Evolutionary conservation across 2,797 vertebrate genomes (phyloP).

Genomic region (Tachyglossus aculeatus): DNA sequence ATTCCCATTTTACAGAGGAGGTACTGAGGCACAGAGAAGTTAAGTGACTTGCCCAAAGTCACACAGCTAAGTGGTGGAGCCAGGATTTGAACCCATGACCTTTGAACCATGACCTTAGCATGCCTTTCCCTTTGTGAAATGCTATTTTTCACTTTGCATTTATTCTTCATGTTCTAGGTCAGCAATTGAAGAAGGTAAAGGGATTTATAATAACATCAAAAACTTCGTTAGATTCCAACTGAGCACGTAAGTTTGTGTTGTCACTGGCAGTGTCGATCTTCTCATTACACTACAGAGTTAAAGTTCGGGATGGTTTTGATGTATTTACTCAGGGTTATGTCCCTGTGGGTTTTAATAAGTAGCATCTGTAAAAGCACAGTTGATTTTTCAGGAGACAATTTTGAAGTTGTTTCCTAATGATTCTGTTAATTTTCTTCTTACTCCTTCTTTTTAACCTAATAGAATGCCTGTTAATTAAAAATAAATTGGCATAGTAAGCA

Average conservation of each 20-base stretch:
- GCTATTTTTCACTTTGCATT: constrained; percentile 21
- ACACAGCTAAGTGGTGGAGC: no score
- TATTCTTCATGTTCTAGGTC: constrained; percentile 82
- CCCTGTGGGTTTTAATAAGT: no score
- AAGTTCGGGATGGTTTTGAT: background rate
- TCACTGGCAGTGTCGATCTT: constrained; percentile 1
- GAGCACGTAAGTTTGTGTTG: constrained; percentile 90
- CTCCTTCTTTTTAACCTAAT: no score
- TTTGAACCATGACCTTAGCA: no score
- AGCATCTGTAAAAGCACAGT: no score
- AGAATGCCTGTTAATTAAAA: no score
- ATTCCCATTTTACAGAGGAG: no score
- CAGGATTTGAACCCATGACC: no score
- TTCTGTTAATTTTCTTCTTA: background rate
- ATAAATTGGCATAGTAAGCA: background rate
- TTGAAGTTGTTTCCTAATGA: background rate
- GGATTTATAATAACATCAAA: constrained; percentile 98
- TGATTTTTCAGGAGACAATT: constrained; percentile 16
- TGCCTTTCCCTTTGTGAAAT: no score
- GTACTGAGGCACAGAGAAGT: no score
- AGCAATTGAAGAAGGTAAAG: constrained; percentile 98
- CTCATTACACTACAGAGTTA: constrained; percentile 13
- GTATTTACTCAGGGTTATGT: background rate
- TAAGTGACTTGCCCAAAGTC: no score
- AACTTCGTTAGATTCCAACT: constrained; percentile 98